Conservation (phyloP, 2,888 invertebrate species). For the Liopterus haemorrhoidalis region DNA sequence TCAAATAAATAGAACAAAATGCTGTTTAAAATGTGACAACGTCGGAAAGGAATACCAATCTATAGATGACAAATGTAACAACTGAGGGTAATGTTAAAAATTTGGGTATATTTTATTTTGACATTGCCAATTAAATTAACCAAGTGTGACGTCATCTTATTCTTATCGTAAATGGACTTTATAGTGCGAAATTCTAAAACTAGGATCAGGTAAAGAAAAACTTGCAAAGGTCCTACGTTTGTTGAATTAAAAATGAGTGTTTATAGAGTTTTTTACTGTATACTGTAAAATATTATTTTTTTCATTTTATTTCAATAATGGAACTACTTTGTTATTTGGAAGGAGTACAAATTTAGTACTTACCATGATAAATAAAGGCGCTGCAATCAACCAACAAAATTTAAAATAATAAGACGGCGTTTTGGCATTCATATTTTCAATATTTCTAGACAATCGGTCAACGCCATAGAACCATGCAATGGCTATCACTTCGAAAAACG, state of each 20-base stretch:
- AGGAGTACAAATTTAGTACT: slow-evolving; percentile 33
- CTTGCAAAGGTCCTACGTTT: too few relatives aligned
- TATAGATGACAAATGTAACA: too few relatives aligned
- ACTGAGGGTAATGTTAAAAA: too few relatives aligned
- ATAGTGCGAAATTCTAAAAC: too few relatives aligned
- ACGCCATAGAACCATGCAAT: slow-evolving; percentile 91
- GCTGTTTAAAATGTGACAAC: too few relatives aligned
- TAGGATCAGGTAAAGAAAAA: too few relatives aligned
- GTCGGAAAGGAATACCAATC: too few relatives aligned
- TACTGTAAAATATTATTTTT: not conserved
- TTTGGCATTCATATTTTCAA: slow-evolving; percentile 84
- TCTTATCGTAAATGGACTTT: too few relatives aligned
- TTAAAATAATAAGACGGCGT: slow-evolving; percentile 75
- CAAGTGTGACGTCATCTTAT: too few relatives aligned
- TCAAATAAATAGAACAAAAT: too few relatives aligned
- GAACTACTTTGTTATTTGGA: slow-evolving; percentile 1
- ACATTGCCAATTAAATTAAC: too few relatives aligned
- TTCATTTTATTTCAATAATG: not conserved
- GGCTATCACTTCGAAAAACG: slow-evolving; percentile 88
- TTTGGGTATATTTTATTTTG: too few relatives aligned
- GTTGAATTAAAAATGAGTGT: not conserved
- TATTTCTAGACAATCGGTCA: slow-evolving; percentile 69
- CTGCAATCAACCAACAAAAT: slow-evolving; percentile 77
- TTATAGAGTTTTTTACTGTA: not conserved
- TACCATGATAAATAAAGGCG: slow-evolving; percentile 72